phyloP scores from a whole-genome alignment of 2,113 vertebrate species.

The Falcunculus frontatus region DNA sequence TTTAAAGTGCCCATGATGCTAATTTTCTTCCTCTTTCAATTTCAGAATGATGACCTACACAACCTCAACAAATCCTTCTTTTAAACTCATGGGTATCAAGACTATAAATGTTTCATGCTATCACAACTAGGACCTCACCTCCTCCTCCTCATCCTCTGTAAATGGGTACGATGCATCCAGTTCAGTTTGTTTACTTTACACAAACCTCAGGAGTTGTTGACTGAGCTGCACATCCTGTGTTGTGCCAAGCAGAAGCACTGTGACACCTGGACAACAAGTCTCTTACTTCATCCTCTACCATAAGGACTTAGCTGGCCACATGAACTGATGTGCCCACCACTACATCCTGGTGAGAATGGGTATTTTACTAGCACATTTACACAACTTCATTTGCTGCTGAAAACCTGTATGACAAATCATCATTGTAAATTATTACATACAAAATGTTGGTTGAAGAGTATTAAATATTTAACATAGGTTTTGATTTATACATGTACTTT shows the following conservation, averaged over 20 bases:
- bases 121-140: conserved; percentile 83
- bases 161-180: conserved; percentile 80
- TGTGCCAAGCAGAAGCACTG: conserved; percentile 84
- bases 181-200: conserved; percentile 84
- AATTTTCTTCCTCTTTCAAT: conserved; percentile 51
- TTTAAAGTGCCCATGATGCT: not conserved
- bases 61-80: conserved; percentile 77
- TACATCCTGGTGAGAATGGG: conserved; percentile 65
- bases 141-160: conserved; percentile 67
- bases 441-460: conserved; percentile 80
- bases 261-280: conserved; percentile 76
- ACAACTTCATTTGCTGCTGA: conserved; percentile 84
- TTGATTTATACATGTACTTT: conserved; percentile 85
- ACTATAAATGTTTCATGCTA: conserved; percentile 74
- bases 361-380: conserved; percentile 70
- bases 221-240: conserved; percentile 79
- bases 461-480: conserved; percentile 90
- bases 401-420: conserved; percentile 76
- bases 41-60: conserved; percentile 81
- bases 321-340: conserved; percentile 68
- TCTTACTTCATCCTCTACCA: conserved; percentile 68
- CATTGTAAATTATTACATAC: conserved; percentile 87
- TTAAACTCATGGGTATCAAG: conserved; percentile 80
- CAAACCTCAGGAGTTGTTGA: conserved; percentile 85
- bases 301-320: conserved; percentile 71